Conservation (phyloP, 2,113 vertebrate species). For the Arvicanthis niloticus region DNA sequence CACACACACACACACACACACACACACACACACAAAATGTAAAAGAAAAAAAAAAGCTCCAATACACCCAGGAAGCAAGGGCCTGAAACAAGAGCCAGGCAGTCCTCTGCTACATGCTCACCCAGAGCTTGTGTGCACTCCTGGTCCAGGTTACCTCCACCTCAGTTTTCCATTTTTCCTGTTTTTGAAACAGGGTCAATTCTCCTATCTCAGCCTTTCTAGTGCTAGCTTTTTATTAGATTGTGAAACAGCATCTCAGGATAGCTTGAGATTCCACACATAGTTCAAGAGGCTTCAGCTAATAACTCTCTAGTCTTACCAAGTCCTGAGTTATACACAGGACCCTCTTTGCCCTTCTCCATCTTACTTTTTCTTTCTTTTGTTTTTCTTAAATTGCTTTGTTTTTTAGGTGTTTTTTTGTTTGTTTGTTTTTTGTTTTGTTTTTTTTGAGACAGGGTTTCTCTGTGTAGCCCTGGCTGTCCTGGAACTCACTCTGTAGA, state of each 20-base stretch:
- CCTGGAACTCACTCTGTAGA: too few species aligned
- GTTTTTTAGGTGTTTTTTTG: neutral
- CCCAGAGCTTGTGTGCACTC: neutral
- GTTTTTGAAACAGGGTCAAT: neutral
- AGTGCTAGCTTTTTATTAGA: neutral
- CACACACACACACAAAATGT: neutral
- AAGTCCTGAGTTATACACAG: neutral
- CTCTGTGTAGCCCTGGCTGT: neutral
- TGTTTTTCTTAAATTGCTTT: neutral
- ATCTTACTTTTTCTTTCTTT: neutral
- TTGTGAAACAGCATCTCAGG: neutral
- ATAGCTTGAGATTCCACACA: neutral
- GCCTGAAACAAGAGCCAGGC: neutral
- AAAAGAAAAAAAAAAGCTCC: neutral
- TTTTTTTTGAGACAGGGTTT: neutral
- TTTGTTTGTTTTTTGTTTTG: neutral
- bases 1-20: neutral
- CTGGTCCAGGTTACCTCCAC: neutral
- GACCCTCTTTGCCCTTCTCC: neutral
- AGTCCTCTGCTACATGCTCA: neutral
- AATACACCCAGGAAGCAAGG: neutral
- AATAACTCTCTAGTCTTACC: neutral
- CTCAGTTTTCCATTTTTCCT: neutral
- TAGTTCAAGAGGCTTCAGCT: neutral
- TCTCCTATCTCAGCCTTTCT: neutral